Conservation (phyloP, 2,888 invertebrate species). For the Miltochrista miniata region DNA sequence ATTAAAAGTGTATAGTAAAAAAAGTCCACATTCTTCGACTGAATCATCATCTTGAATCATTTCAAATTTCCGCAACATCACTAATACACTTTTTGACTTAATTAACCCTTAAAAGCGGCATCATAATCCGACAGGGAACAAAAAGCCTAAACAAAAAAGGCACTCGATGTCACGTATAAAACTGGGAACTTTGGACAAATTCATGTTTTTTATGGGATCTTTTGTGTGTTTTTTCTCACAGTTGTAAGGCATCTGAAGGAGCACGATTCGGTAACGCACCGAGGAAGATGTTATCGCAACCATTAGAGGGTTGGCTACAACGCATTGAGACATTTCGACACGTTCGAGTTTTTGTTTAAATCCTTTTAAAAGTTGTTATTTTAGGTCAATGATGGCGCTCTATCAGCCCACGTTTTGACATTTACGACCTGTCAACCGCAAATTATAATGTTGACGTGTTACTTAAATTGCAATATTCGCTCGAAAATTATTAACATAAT, state of each 20-base stretch:
- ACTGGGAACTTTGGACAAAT: conserved; percentile 71
- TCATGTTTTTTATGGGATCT: conserved; percentile 73
- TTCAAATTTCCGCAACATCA: conserved; percentile 68
- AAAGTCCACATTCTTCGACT: conserved; percentile 31
- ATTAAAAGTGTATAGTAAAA: background rate
- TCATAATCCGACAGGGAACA: conserved; percentile 69
- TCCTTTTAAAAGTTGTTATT: conserved; percentile 61
- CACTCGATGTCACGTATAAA: conserved; percentile 77
- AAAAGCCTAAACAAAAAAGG: conserved; percentile 62
- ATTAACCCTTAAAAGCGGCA: conserved; percentile 74
- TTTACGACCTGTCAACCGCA: conserved; percentile 32
- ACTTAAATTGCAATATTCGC: conserved; percentile 24
- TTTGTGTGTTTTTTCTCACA: conserved; percentile 82
- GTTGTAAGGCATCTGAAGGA: conserved; percentile 73
- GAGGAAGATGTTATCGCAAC: conserved; percentile 73
- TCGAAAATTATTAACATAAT: conserved; percentile 26
- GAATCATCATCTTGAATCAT: conserved; percentile 44
- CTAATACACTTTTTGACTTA: conserved; percentile 67
- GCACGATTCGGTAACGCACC: conserved; percentile 79
- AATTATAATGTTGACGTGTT: conserved; percentile 37
- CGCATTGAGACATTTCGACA: conserved; percentile 76
- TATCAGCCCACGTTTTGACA: conserved; percentile 41
- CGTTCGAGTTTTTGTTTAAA: conserved; percentile 64
- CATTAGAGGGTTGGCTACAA: conserved; percentile 72
- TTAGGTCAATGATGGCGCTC: conserved; percentile 58